Percentiles rank a stretch among this genome's conserved stretches.
Evolutionary conservation across 2,113 vertebrate genomes (phyloP).

Genomic region (Tetraodon nigroviridis): DNA sequence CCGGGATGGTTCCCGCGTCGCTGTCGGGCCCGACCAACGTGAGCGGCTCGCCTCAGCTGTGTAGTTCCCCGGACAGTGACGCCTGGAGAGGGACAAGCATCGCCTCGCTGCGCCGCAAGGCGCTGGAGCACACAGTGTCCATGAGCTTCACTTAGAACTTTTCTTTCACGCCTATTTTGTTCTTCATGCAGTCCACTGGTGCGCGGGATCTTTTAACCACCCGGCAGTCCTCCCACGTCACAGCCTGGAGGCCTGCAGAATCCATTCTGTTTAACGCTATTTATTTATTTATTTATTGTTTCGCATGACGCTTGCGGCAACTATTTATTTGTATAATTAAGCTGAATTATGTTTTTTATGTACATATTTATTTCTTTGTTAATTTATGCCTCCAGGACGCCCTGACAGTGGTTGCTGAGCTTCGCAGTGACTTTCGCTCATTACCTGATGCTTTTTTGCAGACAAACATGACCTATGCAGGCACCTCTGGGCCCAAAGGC

Average conservation of each 20-base stretch:
- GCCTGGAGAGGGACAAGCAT: constrained; percentile 98
- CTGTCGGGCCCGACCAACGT: constrained; percentile 88
- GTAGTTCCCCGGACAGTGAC: constrained; percentile 95
- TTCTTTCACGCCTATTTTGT: constrained; percentile 10
- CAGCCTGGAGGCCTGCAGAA: constrained; percentile 10
- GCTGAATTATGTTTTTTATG: constrained; percentile 47
- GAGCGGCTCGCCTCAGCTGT: constrained; percentile 91
- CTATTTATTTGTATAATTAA: constrained; percentile 61
- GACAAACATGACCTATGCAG: constrained; percentile 42
- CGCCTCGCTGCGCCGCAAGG: constrained; percentile 95
- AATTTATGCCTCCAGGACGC: not conserved
- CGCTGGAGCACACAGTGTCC: constrained; percentile 98
- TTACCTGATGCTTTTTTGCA: constrained; percentile 18
- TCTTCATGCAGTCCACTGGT: not conserved
- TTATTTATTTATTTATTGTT: constrained; percentile 53
- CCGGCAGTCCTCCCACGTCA: constrained; percentile 1
- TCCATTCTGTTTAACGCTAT: constrained; percentile 41
- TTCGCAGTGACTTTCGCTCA: too few species aligned
- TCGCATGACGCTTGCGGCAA: constrained; percentile 55
- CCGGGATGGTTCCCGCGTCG: constrained; percentile 88
- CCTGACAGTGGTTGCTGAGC: too few species aligned
- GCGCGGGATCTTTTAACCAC: constrained; percentile 29
- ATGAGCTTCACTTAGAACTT: constrained; percentile 92
- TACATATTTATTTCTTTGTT: constrained; percentile 45
- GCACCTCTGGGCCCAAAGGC: constrained; percentile 34